A percentile compares a stretch with the other conserved stretches of the same genome.
phyloP scores from a whole-genome alignment of 2,797 vertebrate species.

The Threskiornis aethiopicus region DNA sequence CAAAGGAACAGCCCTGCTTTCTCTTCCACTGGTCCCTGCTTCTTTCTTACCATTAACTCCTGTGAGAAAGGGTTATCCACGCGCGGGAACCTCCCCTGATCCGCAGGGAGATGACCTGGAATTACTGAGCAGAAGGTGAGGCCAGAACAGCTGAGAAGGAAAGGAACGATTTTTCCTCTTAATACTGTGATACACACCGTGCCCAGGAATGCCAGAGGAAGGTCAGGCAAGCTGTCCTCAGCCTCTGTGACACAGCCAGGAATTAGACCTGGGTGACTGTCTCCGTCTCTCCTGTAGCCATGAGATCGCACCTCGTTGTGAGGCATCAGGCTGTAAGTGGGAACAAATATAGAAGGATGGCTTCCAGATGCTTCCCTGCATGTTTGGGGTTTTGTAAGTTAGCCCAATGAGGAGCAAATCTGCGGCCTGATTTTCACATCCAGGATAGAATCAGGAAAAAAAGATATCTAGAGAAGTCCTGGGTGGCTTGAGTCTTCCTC shows the following conservation, averaged over 20 bases:
- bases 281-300: neutral
- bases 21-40: neutral
- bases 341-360: neutral
- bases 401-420: neutral
- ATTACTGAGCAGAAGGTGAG: neutral
- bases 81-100: rapidly evolving
- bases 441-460: neutral
- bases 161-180: neutral
- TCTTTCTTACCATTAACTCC: neutral
- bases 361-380: neutral
- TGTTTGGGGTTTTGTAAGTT: neutral
- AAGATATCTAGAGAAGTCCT: neutral
- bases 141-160: neutral
- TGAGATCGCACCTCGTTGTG: neutral
- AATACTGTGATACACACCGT: neutral
- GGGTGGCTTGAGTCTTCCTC: neutral
- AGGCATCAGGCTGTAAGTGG: neutral
- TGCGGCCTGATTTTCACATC: neutral
- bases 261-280: neutral
- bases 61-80: neutral
- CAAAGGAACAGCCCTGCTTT: neutral
- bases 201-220: neutral
- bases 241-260: neutral
- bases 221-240: neutral
- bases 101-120: neutral